These are phyloP conservation scores for Podiceps cristatus DNA, from an alignment of 2,113 vertebrate genomes.

Conservation along the genomic window DNA sequence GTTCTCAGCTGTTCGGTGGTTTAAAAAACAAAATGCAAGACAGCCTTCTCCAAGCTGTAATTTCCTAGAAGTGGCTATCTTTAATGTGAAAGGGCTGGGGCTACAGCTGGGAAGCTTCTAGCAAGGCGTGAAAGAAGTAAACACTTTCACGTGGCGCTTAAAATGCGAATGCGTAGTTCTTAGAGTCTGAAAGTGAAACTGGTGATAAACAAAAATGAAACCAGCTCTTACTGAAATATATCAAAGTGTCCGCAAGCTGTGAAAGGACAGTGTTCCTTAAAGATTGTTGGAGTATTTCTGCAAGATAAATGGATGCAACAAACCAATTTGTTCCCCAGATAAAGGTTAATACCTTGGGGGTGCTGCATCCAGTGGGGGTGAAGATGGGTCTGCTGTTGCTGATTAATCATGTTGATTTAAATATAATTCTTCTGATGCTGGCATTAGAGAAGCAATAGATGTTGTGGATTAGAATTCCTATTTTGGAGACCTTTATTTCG, in stretches of 20 bases:
- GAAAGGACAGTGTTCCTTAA: neutral
- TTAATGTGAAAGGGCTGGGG: neutral
- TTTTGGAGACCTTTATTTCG: neutral
- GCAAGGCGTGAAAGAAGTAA: neutral
- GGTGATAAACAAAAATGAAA: neutral
- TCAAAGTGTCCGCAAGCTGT: fast-evolving
- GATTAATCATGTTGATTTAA: slow-evolving; percentile 41
- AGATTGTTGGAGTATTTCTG: neutral
- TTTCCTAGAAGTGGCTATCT: neutral
- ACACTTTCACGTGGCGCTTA: neutral
- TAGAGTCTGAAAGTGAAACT: slow-evolving; percentile 15
- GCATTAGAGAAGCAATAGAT: neutral
- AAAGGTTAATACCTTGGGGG: slow-evolving; percentile 53
- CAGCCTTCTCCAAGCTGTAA: neutral
- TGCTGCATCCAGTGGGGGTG: neutral
- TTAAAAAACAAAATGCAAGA: neutral
- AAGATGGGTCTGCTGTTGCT: neutral
- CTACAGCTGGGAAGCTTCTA: slow-evolving; percentile 6
- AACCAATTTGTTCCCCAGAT: neutral
- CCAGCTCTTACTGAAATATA: neutral
- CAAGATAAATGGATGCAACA: neutral
- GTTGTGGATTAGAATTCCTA: neutral
- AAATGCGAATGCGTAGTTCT: neutral
- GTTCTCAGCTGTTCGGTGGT: neutral
- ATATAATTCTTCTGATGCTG: slow-evolving; percentile 14